Conservation (phyloP, 2,888 invertebrate genomes). For the Noctua comes region DNA sequence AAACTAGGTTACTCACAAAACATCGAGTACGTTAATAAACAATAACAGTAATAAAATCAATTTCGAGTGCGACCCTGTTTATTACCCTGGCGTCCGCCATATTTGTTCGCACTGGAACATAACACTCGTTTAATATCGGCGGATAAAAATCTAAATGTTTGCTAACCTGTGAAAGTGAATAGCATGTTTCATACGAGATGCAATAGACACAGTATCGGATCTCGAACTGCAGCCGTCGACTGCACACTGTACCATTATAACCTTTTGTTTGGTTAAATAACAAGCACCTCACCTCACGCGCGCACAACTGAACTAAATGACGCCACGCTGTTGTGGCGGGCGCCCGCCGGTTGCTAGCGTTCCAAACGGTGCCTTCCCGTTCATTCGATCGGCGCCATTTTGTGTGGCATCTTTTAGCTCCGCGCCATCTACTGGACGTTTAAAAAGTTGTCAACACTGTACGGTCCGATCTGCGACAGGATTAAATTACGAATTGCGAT, state of each 20-base stretch:
- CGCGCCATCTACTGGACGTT: constrained; percentile 30
- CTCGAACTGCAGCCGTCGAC: constrained; percentile 30
- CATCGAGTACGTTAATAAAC: not conserved
- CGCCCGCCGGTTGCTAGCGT: constrained; percentile 1
- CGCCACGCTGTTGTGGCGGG: constrained; percentile 25
- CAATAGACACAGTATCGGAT: constrained; percentile 23
- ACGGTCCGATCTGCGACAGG: too few relatives aligned
- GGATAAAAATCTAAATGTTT: not conserved
- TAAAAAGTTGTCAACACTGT: not conserved
- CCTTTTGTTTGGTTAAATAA: not conserved
- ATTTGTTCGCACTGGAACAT: constrained; percentile 10
- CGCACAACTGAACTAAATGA: constrained; percentile 9
- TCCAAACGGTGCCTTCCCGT: constrained; percentile 16
- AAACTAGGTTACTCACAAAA: not conserved
- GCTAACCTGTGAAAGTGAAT: constrained; percentile 40
- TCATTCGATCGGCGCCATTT: constrained; percentile 40
- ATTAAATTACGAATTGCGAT: not conserved
- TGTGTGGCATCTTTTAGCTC: not conserved
- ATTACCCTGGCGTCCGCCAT: constrained; percentile 22
- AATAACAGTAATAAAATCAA: not conserved
- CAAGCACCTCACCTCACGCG: not conserved
- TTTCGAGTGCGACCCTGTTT: constrained; percentile 5
- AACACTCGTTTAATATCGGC: not conserved
- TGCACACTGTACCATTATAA: constrained; percentile 43
- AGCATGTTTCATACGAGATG: not conserved